phyloP scores from a whole-genome alignment of 2,888 invertebrate genomes.

The Oxycera nigricornis region DNA sequence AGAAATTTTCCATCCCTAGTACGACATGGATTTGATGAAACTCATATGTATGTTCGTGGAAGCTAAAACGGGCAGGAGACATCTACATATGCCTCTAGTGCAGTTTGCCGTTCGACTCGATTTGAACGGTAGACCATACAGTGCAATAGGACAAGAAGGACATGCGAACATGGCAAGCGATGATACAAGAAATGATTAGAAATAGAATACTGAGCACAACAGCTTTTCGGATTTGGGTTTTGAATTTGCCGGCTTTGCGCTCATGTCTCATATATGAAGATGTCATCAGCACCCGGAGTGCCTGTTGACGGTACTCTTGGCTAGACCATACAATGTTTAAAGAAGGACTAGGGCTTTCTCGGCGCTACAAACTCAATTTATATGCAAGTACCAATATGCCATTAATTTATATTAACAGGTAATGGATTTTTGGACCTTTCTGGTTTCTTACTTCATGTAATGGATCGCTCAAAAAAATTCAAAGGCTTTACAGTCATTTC shows the following conservation, averaged over 20 bases:
- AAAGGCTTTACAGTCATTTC: too few relatives aligned
- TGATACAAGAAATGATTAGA: not conserved
- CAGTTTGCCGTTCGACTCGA: not conserved
- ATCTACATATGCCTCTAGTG: not conserved
- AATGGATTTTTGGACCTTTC: not conserved
- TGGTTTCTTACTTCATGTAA: too few relatives aligned
- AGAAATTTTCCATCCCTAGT: constrained; percentile 12
- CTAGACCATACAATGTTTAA: not conserved
- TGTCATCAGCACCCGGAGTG: not conserved
- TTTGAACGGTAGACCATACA: not conserved
- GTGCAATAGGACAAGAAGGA: not conserved
- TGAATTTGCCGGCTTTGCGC: not conserved
- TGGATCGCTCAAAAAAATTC: too few relatives aligned
- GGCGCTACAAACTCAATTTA: constrained; percentile 43
- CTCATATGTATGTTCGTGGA: constrained; percentile 25
- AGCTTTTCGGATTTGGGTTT: constrained; percentile 9
- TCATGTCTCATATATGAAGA: not conserved
- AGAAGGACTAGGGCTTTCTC: not conserved
- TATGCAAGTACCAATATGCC: constrained; percentile 48
- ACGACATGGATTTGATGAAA: constrained; percentile 31
- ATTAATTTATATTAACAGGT: constrained; percentile 44
- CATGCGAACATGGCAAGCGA: not conserved
- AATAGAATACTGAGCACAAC: not conserved
- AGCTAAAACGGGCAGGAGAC: not conserved
- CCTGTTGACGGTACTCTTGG: not conserved